Conservation (phyloP, 2,113 vertebrate genomes). For the Mirounga angustirostris region DNA sequence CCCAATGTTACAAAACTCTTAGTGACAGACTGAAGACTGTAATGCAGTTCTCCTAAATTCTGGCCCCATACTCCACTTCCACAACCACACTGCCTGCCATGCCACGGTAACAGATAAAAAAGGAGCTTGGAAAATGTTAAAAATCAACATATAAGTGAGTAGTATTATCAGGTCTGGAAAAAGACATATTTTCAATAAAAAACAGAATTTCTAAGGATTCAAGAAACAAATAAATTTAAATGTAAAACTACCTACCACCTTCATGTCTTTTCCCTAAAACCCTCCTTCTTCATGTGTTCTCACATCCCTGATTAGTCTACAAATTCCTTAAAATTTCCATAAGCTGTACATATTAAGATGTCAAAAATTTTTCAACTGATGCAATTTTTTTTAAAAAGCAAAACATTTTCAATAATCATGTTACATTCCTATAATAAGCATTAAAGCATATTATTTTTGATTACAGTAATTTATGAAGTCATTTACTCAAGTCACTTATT, state of each 20-base stretch:
- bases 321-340: conserved; percentile 38
- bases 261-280: neutral
- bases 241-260: conserved; percentile 12
- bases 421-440: neutral
- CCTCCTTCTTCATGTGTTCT: neutral
- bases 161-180: neutral
- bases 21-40: neutral
- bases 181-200: conserved; percentile 38
- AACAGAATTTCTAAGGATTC: neutral
- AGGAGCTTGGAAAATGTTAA: neutral
- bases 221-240: conserved; percentile 46
- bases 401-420: conserved; percentile 8
- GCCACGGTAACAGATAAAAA: neutral
- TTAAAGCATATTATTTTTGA: neutral
- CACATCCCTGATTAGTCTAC: neutral
- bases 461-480: neutral
- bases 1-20: neutral
- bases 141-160: neutral
- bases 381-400: neutral
- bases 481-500: conserved; percentile 42
- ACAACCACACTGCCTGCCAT: neutral
- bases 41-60: neutral
- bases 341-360: conserved; percentile 29
- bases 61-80: neutral
- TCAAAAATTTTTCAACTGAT: neutral